Percentiles rank a stretch among this genome's conserved stretches.
phyloP scores from a whole-genome alignment of 1,140 invertebrate genomes.

The Drosophila insularis region DNA sequence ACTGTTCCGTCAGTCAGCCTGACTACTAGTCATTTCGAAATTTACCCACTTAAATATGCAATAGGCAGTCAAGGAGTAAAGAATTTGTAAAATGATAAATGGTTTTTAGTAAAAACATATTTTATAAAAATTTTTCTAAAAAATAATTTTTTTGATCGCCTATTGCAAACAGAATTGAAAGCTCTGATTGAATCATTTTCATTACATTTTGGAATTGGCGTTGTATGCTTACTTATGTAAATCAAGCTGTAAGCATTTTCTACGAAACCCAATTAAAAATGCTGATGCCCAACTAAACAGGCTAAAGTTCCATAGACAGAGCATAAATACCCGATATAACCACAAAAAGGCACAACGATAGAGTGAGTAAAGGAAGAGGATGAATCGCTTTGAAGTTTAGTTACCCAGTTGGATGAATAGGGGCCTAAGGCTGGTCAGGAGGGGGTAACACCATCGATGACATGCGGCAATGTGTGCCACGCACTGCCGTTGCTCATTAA shows the following conservation, averaged over 20 bases:
- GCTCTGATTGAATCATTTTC: not conserved
- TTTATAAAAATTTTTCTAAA: too few species aligned
- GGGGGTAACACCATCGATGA: slow-evolving; percentile 24
- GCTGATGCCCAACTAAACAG: slow-evolving; percentile 50
- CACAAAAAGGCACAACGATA: slow-evolving; percentile 28
- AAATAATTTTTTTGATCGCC: too few species aligned
- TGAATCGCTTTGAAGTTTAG: not conserved
- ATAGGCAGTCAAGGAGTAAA: too few species aligned
- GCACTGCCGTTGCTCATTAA: slow-evolving; percentile 67
- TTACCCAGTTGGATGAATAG: not conserved
- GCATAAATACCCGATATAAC: slow-evolving; percentile 60
- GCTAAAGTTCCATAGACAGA: slow-evolving; percentile 18
- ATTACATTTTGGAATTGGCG: slow-evolving; percentile 27
- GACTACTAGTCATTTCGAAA: too few species aligned
- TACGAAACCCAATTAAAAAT: slow-evolving; percentile 62
- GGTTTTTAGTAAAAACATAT: too few species aligned
- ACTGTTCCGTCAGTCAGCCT: too few species aligned
- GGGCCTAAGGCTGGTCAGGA: not conserved
- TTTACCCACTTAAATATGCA: too few species aligned
- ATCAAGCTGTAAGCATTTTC: slow-evolving; percentile 20
- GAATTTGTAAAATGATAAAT: too few species aligned
- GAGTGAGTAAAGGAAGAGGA: not conserved
- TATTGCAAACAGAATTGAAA: too few species aligned
- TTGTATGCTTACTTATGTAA: slow-evolving; percentile 45
- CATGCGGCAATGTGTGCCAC: slow-evolving; percentile 43